Evolutionary conservation across 2,797 vertebrate genomes (phyloP).

Genomic region (Tenualosa ilisha): DNA sequence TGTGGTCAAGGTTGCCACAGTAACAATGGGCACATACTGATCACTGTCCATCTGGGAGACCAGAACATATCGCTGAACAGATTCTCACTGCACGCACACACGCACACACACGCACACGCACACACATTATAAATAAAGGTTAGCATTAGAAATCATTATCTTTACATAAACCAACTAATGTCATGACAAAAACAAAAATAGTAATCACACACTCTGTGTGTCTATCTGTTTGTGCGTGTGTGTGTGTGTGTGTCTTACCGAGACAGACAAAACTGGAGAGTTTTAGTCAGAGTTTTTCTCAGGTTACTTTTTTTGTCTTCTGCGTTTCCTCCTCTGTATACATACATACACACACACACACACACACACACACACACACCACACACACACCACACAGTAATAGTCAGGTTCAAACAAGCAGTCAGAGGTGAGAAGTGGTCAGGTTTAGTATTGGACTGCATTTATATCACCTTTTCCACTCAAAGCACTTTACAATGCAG

Average conservation of each 20-base stretch:
- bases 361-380: too few species aligned
- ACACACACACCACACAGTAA: too few species aligned
- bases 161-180: background rate
- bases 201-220: constrained; percentile 25
- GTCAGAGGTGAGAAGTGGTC: too few species aligned
- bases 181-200: constrained; percentile 26
- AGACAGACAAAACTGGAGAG: background rate
- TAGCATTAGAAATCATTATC: too few species aligned
- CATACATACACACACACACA: background rate
- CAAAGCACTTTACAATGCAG: too few species aligned
- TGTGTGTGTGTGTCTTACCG: background rate
- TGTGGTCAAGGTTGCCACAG: constrained; percentile 90
- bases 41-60: constrained; percentile 97
- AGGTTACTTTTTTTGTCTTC: background rate
- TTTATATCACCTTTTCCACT: too few species aligned
- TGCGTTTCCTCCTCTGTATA: background rate
- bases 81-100: constrained; percentile 88
- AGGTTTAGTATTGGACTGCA: too few species aligned
- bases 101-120: too few species aligned
- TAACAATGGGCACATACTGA: constrained; percentile 91
- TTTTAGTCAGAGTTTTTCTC: background rate
- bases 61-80: constrained; percentile 92
- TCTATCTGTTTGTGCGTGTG: background rate
- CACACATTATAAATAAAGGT: too few species aligned
- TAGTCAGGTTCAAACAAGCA: too few species aligned